These are phyloP conservation scores for Baronia brevicornis DNA, from an alignment of 2,888 invertebrate species.

Conservation along the genomic window DNA sequence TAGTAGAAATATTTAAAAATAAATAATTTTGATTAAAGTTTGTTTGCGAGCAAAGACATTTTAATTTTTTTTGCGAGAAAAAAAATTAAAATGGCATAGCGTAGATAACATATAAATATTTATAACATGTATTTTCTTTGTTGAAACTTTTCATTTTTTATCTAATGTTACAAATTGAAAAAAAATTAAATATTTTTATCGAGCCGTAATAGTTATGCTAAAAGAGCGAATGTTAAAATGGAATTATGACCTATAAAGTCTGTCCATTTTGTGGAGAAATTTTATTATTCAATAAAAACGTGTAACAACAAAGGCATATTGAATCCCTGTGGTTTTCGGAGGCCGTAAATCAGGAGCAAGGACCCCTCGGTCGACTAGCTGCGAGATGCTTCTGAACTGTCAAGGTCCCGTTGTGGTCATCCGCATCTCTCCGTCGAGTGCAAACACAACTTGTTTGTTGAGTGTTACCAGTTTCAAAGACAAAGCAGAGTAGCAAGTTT, in stretches of 20 bases:
- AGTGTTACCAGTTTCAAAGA: conserved; percentile 14
- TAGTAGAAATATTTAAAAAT: no score
- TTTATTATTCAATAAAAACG: conserved; percentile 73
- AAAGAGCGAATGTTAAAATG: conserved; percentile 44
- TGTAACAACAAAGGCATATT: conserved; percentile 68
- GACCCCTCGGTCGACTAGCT: conserved; percentile 43
- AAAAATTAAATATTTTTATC: conserved; percentile 19
- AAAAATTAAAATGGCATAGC: conserved; percentile 4
- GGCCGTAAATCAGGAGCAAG: conserved; percentile 70
- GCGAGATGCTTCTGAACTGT: conserved; percentile 61
- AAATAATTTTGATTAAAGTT: no score
- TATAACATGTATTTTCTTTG: conserved; percentile 2
- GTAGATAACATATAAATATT: neutral
- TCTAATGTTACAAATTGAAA: conserved; percentile 14
- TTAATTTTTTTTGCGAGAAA: no score
- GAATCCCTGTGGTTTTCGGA: conserved; percentile 67
- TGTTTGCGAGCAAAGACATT: no score
- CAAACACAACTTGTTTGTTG: conserved; percentile 38
- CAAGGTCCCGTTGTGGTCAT: conserved; percentile 66
- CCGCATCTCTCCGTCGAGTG: conserved; percentile 38
- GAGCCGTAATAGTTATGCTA: conserved; percentile 29
- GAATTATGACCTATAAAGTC: conserved; percentile 69
- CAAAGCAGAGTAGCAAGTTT: no score
- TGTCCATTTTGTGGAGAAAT: conserved; percentile 65
- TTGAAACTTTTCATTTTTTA: no score